Conservation (phyloP, 2,888 invertebrate species). For the Latrodectus elegans region DNA sequence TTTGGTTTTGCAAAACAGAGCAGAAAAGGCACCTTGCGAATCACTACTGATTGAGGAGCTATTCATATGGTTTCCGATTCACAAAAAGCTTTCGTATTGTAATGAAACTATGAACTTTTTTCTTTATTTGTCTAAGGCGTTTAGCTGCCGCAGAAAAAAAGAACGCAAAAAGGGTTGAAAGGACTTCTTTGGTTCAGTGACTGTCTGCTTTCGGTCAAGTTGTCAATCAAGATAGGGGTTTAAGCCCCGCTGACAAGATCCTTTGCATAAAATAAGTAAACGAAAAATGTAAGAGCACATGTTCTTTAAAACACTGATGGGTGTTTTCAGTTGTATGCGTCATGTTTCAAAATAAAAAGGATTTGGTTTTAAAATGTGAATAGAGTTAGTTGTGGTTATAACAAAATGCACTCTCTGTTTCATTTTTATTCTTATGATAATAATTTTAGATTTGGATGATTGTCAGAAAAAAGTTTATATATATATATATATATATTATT, state of each 20-base stretch:
- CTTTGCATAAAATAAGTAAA: not conserved
- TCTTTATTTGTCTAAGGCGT: not conserved
- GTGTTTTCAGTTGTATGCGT: too few species aligned
- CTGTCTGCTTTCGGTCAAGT: not conserved
- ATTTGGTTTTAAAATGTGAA: too few species aligned
- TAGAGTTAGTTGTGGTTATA: too few species aligned
- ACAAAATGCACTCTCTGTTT: too few species aligned
- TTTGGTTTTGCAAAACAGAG: slow-evolving; percentile 54
- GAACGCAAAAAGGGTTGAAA: not conserved
- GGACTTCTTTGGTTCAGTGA: not conserved
- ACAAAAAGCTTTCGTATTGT: not conserved
- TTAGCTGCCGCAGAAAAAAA: not conserved
- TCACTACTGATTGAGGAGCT: not conserved
- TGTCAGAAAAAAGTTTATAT: too few species aligned
- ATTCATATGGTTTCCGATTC: not conserved
- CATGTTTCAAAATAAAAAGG: too few species aligned
- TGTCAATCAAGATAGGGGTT: not conserved
- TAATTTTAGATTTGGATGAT: too few species aligned
- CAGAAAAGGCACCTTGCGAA: slow-evolving; percentile 21
- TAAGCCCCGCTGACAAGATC: not conserved
- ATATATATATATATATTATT: too few species aligned
- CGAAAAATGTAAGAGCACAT: too few species aligned
- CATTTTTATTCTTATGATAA: too few species aligned
- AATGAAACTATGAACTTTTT: not conserved
- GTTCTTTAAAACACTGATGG: too few species aligned